Conservation (phyloP, 2,888 invertebrate genomes). For the Cheilosia soror region DNA sequence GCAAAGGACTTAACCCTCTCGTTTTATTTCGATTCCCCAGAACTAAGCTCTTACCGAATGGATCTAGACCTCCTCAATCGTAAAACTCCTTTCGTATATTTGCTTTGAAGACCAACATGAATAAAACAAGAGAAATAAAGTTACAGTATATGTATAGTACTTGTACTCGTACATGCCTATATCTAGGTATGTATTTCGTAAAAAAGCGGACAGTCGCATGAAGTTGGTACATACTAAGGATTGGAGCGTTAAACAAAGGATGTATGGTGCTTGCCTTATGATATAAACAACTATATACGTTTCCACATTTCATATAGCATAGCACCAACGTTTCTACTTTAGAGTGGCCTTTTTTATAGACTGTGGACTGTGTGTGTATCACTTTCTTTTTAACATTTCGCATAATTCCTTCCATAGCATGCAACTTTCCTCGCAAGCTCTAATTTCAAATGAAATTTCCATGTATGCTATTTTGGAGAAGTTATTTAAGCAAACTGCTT, state of each 20-base stretch:
- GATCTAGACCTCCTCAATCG: slow-evolving; percentile 49
- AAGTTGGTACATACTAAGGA: slow-evolving; percentile 35
- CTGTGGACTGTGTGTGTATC: slow-evolving; percentile 3
- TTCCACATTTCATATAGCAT: neutral
- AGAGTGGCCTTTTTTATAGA: slow-evolving; percentile 22
- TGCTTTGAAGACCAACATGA: slow-evolving; percentile 64
- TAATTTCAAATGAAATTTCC: slow-evolving; percentile 40
- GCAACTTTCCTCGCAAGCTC: slow-evolving; percentile 29
- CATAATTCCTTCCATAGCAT: slow-evolving; percentile 10
- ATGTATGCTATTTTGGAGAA: slow-evolving; percentile 43
- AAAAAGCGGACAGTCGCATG: slow-evolving; percentile 31
- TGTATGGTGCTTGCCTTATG: slow-evolving; percentile 38
- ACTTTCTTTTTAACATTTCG: slow-evolving; percentile 46
- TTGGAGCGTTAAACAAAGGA: slow-evolving; percentile 59
- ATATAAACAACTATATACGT: neutral
- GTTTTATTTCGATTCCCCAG: slow-evolving; percentile 48
- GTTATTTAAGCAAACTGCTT: slow-evolving; percentile 56
- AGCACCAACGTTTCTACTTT: slow-evolving; percentile 5
- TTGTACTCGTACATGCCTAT: too few relatives aligned
- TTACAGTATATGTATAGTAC: slow-evolving; percentile 38
- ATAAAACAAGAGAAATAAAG: slow-evolving; percentile 68
- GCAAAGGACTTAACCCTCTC: slow-evolving; percentile 62
- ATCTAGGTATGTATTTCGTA: slow-evolving; percentile 15
- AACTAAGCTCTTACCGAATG: slow-evolving; percentile 50
- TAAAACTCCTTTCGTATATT: slow-evolving; percentile 47